A percentile compares a stretch with the other conserved stretches of the same genome.
phyloP scores from a whole-genome alignment of 2,888 invertebrate species.

The Rhagium mordax region DNA sequence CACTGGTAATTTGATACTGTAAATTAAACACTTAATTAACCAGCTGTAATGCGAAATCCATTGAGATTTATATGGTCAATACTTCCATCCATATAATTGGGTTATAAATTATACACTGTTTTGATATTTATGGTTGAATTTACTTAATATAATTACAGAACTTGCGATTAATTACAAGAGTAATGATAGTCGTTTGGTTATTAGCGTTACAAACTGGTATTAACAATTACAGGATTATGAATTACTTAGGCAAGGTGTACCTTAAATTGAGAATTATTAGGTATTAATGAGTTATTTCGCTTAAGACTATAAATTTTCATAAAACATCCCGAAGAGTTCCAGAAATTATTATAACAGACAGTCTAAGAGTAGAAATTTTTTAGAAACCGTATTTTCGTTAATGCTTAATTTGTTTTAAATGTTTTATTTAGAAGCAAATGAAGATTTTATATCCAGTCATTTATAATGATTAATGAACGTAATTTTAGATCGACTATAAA shows the following conservation, averaged over 20 bases:
- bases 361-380: too few relatives aligned
- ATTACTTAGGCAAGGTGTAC: background rate
- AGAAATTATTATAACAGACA: too few relatives aligned
- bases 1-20: background rate
- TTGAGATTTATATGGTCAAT: background rate
- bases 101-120: constrained; percentile 25
- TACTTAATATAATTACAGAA: constrained; percentile 45
- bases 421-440: too few relatives aligned
- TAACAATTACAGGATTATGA: constrained; percentile 3
- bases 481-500: too few relatives aligned
- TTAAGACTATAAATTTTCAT: too few relatives aligned
- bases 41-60: background rate
- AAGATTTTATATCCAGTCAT: too few relatives aligned
- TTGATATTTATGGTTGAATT: constrained; percentile 46
- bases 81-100: background rate
- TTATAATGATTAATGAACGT: too few relatives aligned
- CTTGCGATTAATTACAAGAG: constrained; percentile 45
- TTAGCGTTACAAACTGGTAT: constrained; percentile 7
- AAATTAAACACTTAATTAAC: constrained; percentile 5
- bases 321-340: too few relatives aligned
- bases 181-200: constrained; percentile 31
- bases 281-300: too few relatives aligned
- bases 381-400: too few relatives aligned
- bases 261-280: background rate
- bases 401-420: too few relatives aligned